Base-by-base conservation (phyloP, 2,888 invertebrate genomes). In the Cataglyphis rosenhaueri region DNA sequence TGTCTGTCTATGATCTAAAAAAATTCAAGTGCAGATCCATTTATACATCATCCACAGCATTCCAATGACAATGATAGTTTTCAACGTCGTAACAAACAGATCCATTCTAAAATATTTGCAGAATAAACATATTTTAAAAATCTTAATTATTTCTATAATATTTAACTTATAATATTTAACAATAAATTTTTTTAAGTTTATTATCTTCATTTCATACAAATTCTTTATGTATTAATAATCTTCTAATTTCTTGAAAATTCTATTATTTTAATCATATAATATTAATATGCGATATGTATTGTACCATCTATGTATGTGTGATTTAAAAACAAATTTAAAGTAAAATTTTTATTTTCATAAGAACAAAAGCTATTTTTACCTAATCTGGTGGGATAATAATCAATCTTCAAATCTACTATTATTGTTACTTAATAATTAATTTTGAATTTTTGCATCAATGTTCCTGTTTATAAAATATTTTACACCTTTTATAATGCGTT, bases 401-500 rank as follows among this genome's bases (percentile, higher is more conserved):
- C 4, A 55, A 3, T 21, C 9, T 21, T 12, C 3, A 21, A 55
- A n/a, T 55, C 3, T 21, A n/a, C n/a, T 55, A 21, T 21, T 55
- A 52, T n/a, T 52, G n/a, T 52, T 2, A 3, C 9, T 18, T 18
- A 52, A 52, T 8, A 52, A 5, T 1, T 10, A 55, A 55, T 55
- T 55, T 55, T 10, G 21, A 55, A 1, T 21, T 21, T 21, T 21
- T 21, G 21, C 21, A 21, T 21, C 32, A 48, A 48, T 48, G 8
- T n/a, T 48, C 8, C 6, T 48, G 5, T 35, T 35, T n/a, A n/a
- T 62, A 10, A 62, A 0, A 9, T 35, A 62, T 21, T 55, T 91
- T 94, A 97, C 96, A 48, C 48, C 96, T 96, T 66, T 92, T 92
- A 66, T 92, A 94, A 91, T 96, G 96, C 0, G 90, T 92, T 84